Evolutionary conservation across 2,888 invertebrate genomes (phyloP), one percentile per base, ranked within the genome.

Genomic region (Poecilobothrus nobilitatus): DNA sequence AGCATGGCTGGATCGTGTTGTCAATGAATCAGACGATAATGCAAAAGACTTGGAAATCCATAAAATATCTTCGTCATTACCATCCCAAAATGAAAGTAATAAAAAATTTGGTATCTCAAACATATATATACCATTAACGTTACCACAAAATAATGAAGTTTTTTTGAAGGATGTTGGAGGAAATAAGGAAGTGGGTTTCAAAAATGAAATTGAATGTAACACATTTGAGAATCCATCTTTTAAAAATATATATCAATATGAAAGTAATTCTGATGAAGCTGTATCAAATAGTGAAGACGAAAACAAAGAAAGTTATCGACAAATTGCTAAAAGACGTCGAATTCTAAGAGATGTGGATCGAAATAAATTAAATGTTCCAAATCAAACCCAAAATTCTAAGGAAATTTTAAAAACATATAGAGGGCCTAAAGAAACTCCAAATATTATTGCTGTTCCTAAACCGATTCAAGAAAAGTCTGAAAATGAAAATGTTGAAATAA

Each of bases 241-340:
- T 2, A 53, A 53, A 2, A 66, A 18, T n/a, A 63, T 37, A n/a
- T 44, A 67, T 37, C 18, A n/a, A 20, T n/a, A 34, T 6, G 71
- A 73, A 34, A 82, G 82, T 72, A 88, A 90, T 74, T 87, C 87
- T 76, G 90, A 91, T 74, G 92, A 92, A 78, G 83, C 87, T 70
- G 83, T 89, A 68, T 86, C 80, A 18, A 88, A 89, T 73, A 90
- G 90, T 80, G 90, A 88, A 73, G 87, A 88, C 62, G 89, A 89
- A 75, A 70, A 71, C 4, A 73, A 74, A n/a, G 70, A 72, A 7
- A 81, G 85, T 74, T 76, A 85, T 62, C 84, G 87, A 73, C 88
- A 87, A 66, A 84, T 86, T 61, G 82, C 85, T 1, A 88, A 88
- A 74, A 84, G 85, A 73, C 82, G 84, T 68, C 84, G 83, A 77